Evolutionary conservation across 2,113 vertebrate species (phyloP), one percentile per base, ranked within the genome.

Genomic region (Poeciliopsis prolifica): DNA sequence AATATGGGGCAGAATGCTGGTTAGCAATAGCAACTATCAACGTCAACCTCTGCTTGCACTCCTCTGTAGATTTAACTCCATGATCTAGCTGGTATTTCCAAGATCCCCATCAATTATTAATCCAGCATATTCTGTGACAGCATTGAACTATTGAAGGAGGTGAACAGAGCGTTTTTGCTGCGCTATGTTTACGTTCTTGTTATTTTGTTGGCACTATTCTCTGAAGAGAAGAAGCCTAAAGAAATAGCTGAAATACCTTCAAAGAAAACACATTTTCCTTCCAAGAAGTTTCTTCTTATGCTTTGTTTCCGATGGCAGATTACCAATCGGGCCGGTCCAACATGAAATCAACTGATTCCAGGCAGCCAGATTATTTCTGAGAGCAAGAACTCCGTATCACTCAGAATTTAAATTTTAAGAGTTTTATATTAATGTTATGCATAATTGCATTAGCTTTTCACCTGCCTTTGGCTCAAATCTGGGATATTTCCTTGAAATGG

Each of bases 401-500:
- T 77, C 33, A 67, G 24, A 65, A 5, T 67, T 22, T 22, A 28
- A 51, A 61, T 17, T 10, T 5, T 31, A 54, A 29, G n/a, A 4
- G n/a, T 60, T 75, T 70, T 70, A 73, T 79, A 80, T 74, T 68
- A 82, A 26, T 54, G 42, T 28, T 80, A 72, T 73, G 28, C 71
- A 61, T 79, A 69, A 67, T 65, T 75, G 73, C 68, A 82, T 77
- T 86, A 65, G 51, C 78, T 82, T 76, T 37, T 72, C 30, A 65
- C 3, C 64, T 79, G 85, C 70, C 64, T 74, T 87, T 60, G 65
- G 80, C 81, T 67, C 48, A 40, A 10, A 70, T 75, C 13, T 31
- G 61, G 40, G 61, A 79, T 83, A 81, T 70, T 76, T 19, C 81
- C 85, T 79, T 84, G 61, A 84, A 83, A 80, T 85, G 75, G 72